Percentiles rank a stretch among this genome's conserved stretches.
Evolutionary conservation across 2,113 vertebrate species (phyloP).

Genomic region (Labeo catla): DNA sequence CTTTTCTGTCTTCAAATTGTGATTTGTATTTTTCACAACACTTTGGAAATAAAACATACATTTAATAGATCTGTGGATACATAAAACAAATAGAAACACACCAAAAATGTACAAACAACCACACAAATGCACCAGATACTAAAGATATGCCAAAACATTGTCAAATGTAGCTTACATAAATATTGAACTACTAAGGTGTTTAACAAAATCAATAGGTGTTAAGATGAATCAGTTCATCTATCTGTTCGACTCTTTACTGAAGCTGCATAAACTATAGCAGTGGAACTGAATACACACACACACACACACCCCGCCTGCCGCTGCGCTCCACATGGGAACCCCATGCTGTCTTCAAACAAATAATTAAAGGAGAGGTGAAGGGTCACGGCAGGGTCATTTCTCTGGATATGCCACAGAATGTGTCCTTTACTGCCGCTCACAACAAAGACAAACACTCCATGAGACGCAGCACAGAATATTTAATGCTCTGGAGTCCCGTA

Average conservation of each 20-base stretch:
- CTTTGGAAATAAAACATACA: background rate
- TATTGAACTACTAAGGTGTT: background rate
- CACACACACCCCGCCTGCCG: conserved; percentile 72
- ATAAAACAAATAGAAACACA: background rate
- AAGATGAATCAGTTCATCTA: conserved; percentile 25
- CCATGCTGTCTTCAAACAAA: conserved; percentile 99
- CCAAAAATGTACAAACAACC: background rate
- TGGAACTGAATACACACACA: conserved; percentile 44
- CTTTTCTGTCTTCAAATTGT: conserved; percentile 51
- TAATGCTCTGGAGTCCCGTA: background rate
- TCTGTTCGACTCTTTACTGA: conserved; percentile 73
- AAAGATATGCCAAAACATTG: background rate
- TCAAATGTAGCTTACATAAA: background rate
- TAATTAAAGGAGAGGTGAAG: conserved; percentile 98
- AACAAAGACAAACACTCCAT: conserved; percentile 37
- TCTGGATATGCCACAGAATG: conserved; percentile 94
- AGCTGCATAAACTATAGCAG: conserved; percentile 73
- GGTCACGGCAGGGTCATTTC: conserved; percentile 93
- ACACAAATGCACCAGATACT: background rate
- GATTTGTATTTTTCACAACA: background rate
- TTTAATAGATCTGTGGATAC: background rate
- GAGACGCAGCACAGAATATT: background rate
- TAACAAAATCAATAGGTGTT: background rate
- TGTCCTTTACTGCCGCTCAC: conserved; percentile 83
- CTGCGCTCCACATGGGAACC: conserved; percentile 93